Evolutionary conservation across 2,888 invertebrate genomes (phyloP), one percentile per base, ranked within the genome.

Genomic region (Nomada ruficornis): DNA sequence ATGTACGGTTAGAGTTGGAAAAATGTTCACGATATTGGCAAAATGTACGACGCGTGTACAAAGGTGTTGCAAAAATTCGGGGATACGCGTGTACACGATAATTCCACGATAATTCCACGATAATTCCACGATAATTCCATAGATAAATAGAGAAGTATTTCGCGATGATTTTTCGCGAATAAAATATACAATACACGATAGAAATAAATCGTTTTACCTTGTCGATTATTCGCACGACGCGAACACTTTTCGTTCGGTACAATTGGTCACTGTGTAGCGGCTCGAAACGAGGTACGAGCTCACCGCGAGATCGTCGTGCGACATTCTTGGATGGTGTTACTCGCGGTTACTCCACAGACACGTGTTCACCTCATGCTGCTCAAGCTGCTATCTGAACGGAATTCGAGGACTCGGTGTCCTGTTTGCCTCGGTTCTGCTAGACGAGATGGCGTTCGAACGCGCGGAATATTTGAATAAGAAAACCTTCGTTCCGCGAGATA

Each of bases 341-440:
- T 1, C 50, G 42, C 26, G 60, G 52, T 65, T 73, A 59, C 44
- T 23, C 26, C 13, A 3, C 2, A 42, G 42, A 55, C 71, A 44
- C 78, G 54, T 75, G 67, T 44, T 71, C 74, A 52, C 78, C 50
- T 55, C 55, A 36, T 52, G 50, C 42, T 69, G 54, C 10, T 47
- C 52, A 15, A 44, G 50, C 29, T 52, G 55, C 67, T 69, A 62
- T 29, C 59, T 54, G 44, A 64, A 18, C 65, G 73, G 59, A 64
- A 77, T 18, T 13, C 72, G 54, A 62, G 10, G 5, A 7, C 47
- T 15, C 29, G 18, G 5, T 54, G 20, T 7, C 36, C 18, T 2
- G n/a, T 11, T 7, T 13, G 47, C 1, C n/a, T 18, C 20, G 18
- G 7, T 5, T 15, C 11, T 20, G 50, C 15, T 65, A 15, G n/a